These are phyloP conservation scores for Crocodylus rhombifer DNA, from an alignment of 2,797 vertebrate species.

Conservation along the genomic window DNA sequence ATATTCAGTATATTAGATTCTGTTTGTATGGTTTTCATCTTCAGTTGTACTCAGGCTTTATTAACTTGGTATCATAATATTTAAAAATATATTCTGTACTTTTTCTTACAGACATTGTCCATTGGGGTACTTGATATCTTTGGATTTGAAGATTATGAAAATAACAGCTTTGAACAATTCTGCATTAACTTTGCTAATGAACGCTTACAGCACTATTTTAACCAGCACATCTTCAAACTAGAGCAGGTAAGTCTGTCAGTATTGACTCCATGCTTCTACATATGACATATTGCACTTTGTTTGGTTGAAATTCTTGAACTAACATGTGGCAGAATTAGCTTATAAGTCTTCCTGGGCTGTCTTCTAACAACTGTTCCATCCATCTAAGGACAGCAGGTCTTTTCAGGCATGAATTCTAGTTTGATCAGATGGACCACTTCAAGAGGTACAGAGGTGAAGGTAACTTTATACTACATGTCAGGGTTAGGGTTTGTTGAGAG, in stretches of 20 bases:
- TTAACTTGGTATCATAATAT: background rate
- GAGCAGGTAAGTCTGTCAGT: conserved; percentile 88
- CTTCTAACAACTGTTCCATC: conserved; percentile 4
- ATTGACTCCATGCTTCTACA: background rate
- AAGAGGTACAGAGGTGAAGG: background rate
- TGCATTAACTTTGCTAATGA: conserved; percentile 99
- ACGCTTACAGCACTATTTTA: conserved; percentile 98
- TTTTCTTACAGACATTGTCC: conserved; percentile 90
- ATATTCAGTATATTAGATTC: conserved; percentile 6
- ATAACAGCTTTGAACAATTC: conserved; percentile 98
- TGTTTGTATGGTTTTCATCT: background rate
- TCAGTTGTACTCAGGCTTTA: background rate
- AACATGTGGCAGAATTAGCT: background rate
- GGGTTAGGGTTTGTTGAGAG: background rate
- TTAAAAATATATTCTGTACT: background rate
- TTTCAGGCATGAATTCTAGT: background rate
- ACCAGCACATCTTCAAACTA: conserved; percentile 98
- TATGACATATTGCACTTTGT: background rate
- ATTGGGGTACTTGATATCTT: conserved; percentile 99
- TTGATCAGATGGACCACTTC: background rate
- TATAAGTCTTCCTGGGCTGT: background rate
- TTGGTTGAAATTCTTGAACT: background rate
- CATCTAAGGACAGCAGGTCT: background rate
- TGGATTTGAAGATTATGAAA: conserved; percentile 99
- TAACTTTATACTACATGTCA: background rate